Evolutionary conservation across 2,888 invertebrate species (phyloP).

Genomic region (Lydus trimaculatus): DNA sequence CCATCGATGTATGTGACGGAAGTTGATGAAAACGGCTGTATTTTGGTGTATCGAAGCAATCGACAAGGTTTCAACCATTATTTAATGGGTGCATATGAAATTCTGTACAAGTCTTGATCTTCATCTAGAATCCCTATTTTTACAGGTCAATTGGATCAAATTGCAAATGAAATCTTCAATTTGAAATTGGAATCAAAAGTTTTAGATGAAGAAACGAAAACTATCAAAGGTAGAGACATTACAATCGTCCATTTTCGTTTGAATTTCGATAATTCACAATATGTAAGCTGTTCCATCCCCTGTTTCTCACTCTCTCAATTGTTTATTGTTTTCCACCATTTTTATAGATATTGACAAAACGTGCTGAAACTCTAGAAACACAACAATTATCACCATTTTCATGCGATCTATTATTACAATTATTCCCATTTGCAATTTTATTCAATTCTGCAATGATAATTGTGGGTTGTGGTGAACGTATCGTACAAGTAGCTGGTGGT

Average conservation of each 20-base stretch:
- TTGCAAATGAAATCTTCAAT: conserved; percentile 84
- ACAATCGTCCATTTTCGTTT: conserved; percentile 75
- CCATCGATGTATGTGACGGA: conserved; percentile 92
- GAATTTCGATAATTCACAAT: conserved; percentile 87
- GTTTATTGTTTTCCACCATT: too few relatives aligned
- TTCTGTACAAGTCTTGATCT: not conserved
- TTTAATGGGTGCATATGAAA: conserved; percentile 74
- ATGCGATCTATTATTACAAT: conserved; percentile 73
- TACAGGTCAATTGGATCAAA: conserved; percentile 84
- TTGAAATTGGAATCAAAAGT: conserved; percentile 75
- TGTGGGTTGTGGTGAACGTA: conserved; percentile 78
- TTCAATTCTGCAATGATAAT: conserved; percentile 80
- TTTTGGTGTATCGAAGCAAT: conserved; percentile 84
- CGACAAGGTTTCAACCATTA: conserved; percentile 84
- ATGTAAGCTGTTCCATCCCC: conserved; percentile 66
- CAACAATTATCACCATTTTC: conserved; percentile 69
- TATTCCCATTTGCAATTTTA: conserved; percentile 89
- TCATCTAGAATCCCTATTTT: conserved; percentile 17
- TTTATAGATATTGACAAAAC: conserved; percentile 49
- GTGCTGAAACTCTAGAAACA: conserved; percentile 49
- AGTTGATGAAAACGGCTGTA: conserved; percentile 83
- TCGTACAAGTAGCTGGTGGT: conserved; percentile 72
- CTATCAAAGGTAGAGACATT: conserved; percentile 60
- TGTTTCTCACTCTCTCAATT: too few relatives aligned
- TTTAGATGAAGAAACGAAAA: conserved; percentile 67